Evolutionary conservation across 2,113 vertebrate genomes (phyloP).

Genomic region (Cochlearius cochlearius): DNA sequence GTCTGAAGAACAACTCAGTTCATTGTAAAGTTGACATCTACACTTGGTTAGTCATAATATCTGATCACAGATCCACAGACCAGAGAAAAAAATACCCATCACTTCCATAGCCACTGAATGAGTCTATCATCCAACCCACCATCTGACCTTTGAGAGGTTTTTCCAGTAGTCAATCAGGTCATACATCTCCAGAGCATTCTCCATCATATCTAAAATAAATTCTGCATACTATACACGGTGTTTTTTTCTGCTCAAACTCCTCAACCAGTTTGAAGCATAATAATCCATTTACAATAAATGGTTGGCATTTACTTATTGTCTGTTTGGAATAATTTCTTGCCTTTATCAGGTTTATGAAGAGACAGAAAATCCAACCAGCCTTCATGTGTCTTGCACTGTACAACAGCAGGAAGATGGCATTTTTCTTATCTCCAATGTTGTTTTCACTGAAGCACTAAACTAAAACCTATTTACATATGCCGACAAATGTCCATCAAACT

Average conservation of each 20-base stretch:
- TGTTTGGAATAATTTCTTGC: conserved; percentile 37
- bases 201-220: not conserved
- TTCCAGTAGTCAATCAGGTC: not conserved
- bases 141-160: not conserved
- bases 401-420: conserved; percentile 43
- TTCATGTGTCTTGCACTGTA: conserved; percentile 20
- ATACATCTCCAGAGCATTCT: not conserved
- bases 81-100: not conserved
- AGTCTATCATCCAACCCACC: not conserved
- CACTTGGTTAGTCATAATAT: not conserved
- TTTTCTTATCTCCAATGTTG: conserved; percentile 62
- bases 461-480: conserved; percentile 56
- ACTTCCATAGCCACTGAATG: not conserved
- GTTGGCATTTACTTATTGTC: conserved; percentile 44
- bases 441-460: conserved; percentile 36
- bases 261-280: not conserved
- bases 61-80: not conserved
- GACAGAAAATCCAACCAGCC: conserved; percentile 25
- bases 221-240: not conserved
- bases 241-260: not conserved
- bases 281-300: not conserved
- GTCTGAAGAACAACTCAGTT: not conserved
- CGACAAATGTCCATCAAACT: conserved; percentile 61
- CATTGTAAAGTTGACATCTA: not conserved
- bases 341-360: conserved; percentile 48